Conservation (phyloP, 92 coral and sea anemone genomes). For the Epizoanthus illoricatus region DNA sequence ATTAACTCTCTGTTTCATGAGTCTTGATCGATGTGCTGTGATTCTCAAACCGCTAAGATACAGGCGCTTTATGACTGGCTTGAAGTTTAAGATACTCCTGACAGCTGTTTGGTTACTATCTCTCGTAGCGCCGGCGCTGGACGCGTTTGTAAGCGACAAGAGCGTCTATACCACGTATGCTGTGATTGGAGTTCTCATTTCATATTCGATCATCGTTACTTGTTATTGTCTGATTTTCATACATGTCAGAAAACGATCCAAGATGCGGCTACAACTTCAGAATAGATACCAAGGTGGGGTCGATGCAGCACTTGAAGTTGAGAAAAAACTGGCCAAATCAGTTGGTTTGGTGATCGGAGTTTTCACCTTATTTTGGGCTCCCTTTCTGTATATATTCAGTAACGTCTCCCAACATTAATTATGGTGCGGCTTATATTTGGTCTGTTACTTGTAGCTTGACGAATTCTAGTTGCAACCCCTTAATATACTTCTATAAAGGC, state of each 20-base stretch:
- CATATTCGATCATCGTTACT: constrained; percentile 44
- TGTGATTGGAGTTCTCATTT: constrained; percentile 34
- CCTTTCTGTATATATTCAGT: constrained; percentile 55
- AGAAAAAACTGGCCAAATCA: constrained; percentile 61
- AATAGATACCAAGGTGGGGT: constrained; percentile 26
- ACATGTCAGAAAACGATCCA: constrained; percentile 50
- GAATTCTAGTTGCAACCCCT: constrained; percentile 68
- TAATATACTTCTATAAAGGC: constrained; percentile 65
- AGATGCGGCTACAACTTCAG: constrained; percentile 46
- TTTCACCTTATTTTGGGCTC: constrained; percentile 68
- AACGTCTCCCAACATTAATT: constrained; percentile 49
- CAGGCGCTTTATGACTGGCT: constrained; percentile 39
- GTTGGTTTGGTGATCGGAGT: constrained; percentile 70
- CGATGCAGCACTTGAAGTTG: constrained; percentile 43
- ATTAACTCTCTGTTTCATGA: constrained; percentile 62
- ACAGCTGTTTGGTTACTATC: constrained; percentile 43
- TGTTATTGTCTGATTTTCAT: constrained; percentile 59
- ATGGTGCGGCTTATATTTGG: constrained; percentile 65
- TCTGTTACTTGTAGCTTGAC: constrained; percentile 59
- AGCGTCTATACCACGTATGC: constrained; percentile 40
- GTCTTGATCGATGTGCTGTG: constrained; percentile 67
- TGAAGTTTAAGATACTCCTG: constrained; percentile 44
- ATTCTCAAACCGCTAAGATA: constrained; percentile 62
- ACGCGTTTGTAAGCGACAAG: constrained; percentile 66
- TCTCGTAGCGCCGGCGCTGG: constrained; percentile 50